Evolutionary conservation across 2,888 invertebrate species (phyloP).

Genomic region (Amiota communis): DNA sequence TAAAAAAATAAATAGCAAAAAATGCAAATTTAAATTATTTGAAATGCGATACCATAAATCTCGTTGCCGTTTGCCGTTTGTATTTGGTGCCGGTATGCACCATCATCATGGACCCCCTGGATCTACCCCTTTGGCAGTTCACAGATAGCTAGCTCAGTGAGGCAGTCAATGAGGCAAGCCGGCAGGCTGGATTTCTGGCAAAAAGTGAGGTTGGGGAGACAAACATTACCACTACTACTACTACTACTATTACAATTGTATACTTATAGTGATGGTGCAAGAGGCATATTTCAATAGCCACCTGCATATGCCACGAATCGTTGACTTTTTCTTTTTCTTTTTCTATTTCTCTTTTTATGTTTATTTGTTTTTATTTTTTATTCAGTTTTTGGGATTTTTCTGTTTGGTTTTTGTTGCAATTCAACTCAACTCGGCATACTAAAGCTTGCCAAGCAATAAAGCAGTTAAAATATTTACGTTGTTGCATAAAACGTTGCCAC

Average conservation of each 20-base stretch:
- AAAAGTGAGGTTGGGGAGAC: background rate
- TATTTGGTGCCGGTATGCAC: too few species aligned
- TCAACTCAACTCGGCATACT: slow-evolving; percentile 2
- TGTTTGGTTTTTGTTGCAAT: slow-evolving; percentile 18
- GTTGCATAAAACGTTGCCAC: slow-evolving; percentile 60
- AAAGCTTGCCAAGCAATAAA: slow-evolving; percentile 43
- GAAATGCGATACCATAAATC: slow-evolving; percentile 24
- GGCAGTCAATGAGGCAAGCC: too few species aligned
- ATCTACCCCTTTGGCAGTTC: too few species aligned
- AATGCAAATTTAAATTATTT: slow-evolving; percentile 27
- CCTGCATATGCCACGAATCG: slow-evolving; percentile 65
- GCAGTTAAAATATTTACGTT: slow-evolving; percentile 60
- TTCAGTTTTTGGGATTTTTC: background rate
- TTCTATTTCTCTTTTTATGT: background rate
- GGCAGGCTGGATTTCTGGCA: too few species aligned
- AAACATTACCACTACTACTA: too few species aligned
- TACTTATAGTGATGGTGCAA: too few species aligned
- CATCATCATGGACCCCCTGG: too few species aligned
- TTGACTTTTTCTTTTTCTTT: slow-evolving; percentile 42
- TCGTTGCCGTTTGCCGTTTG: background rate
- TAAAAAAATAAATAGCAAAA: background rate
- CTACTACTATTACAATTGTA: too few species aligned
- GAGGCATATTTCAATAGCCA: slow-evolving; percentile 45
- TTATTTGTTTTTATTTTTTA: slow-evolving; percentile 24
- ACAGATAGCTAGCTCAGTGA: too few species aligned